Base-by-base conservation (phyloP, 2,797 vertebrate genomes). In the Poecilia gillii region DNA sequence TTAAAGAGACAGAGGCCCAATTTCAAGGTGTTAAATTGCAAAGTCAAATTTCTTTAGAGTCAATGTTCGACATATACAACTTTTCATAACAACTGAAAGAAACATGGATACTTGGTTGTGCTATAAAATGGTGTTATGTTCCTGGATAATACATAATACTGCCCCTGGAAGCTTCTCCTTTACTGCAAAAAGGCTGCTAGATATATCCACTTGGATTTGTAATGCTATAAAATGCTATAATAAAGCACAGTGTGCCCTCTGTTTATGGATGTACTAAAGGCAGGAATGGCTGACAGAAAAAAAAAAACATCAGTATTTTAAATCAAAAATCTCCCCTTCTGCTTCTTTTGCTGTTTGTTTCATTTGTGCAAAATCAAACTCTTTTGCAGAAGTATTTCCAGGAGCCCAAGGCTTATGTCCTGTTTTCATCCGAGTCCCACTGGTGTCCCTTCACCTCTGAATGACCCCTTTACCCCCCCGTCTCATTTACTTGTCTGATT, bases 331-430 rank as follows among this genome's bases (percentile, higher is more conserved):
- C 13, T 72, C 1, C 25, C 6, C 4, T 25, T 45, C n/a, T 72
- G 3, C 25, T 45, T 28, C 43, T 45, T 28, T 46, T 28, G 43
- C 6, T 46, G 25, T 45, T 72, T 43, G 23, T 70, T 9, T 70
- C 20, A 43, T 72, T 46, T 72, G 43, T 45, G 68, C n/a, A 45
- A 71, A 71, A 71, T 28, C 25, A 88, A 93, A 89, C 88, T 82
- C 81, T 88, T 89, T 72, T 87, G 76, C 93, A 94, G 91, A 93
- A 94, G 92, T 89, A 83, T 83, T 20, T 87, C 77, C 78, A 62
- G 86, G 28, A 83, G 82, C 78, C 76, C 66, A 62, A 72, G 81
- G 76, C 79, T 71, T 47, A 57, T 75, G 62, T 28, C 14, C 5
- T 64, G 9, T 64, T 33, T 64, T 66, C 46, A 68, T 79, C 6